Evolutionary conservation across 1,140 invertebrate genomes (phyloP).

Genomic region (Neodiprion pinetum): DNA sequence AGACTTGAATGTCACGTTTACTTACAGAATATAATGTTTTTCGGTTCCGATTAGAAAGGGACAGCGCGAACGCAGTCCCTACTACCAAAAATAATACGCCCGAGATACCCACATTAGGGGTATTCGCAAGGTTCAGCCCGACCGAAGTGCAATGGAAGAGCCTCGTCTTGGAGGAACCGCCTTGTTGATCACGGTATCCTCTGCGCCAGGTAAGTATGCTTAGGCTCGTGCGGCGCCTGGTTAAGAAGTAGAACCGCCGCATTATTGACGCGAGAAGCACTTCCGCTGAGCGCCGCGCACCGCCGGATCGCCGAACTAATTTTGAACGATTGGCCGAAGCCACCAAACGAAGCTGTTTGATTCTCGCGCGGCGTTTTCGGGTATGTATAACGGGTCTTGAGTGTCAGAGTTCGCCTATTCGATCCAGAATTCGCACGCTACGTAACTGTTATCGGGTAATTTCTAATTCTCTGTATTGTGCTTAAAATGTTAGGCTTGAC

Average conservation of each 20-base stretch:
- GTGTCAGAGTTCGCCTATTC: no score
- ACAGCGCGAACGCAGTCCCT: slow-evolving; percentile 68
- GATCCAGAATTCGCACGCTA: no score
- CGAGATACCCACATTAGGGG: slow-evolving; percentile 75
- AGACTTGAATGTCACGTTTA: no score
- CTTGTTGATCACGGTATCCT: slow-evolving; percentile 72
- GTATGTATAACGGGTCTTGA: no score
- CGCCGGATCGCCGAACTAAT: background rate
- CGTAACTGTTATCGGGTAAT: no score
- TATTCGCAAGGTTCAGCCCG: slow-evolving; percentile 76
- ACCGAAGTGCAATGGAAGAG: slow-evolving; percentile 75
- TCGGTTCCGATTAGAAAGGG: slow-evolving; percentile 31
- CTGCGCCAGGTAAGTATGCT: slow-evolving; percentile 72
- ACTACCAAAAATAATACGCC: slow-evolving; percentile 75
- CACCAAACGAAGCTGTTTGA: no score
- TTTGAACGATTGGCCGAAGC: background rate
- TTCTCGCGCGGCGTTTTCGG: no score
- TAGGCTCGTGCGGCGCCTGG: background rate
- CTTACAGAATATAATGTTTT: no score
- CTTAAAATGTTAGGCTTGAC: no score
- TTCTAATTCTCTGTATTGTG: no score
- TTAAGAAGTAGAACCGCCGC: fast-evolving
- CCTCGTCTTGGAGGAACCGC: slow-evolving; percentile 73
- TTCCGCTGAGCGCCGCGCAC: background rate
- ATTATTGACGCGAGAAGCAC: slow-evolving; percentile 26